phyloP scores from a whole-genome alignment of 2,113 vertebrate genomes.

The Nibea albiflora region DNA sequence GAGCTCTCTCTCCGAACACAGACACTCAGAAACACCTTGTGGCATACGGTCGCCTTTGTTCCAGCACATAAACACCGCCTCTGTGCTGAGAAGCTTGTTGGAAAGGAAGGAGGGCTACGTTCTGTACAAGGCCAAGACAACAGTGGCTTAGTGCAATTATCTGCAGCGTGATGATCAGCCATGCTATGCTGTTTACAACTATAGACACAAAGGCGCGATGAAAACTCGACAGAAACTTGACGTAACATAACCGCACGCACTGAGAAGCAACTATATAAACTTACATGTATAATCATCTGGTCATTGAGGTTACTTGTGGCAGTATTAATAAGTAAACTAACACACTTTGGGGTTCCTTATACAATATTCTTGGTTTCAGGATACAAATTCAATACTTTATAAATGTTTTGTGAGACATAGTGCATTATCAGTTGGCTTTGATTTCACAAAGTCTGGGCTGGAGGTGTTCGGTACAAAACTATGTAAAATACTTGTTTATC shows the following conservation, averaged over 20 bases:
- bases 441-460: slow-evolving; percentile 54
- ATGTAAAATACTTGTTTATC: slow-evolving; percentile 76
- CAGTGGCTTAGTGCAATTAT: slow-evolving; percentile 66
- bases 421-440: slow-evolving; percentile 39
- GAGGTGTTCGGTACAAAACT: slow-evolving; percentile 76
- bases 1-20: slow-evolving; percentile 53
- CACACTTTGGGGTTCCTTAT: slow-evolving; percentile 49
- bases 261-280: slow-evolving; percentile 46
- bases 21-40: slow-evolving; percentile 47
- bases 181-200: slow-evolving; percentile 60
- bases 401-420: slow-evolving; percentile 45
- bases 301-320: slow-evolving; percentile 64
- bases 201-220: slow-evolving; percentile 38
- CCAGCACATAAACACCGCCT: slow-evolving; percentile 25
- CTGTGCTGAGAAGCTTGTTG: slow-evolving; percentile 38
- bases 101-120: background rate
- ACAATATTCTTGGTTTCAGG: slow-evolving; percentile 42
- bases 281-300: slow-evolving; percentile 20
- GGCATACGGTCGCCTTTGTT: slow-evolving; percentile 36
- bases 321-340: slow-evolving; percentile 57
- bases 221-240: slow-evolving; percentile 29
- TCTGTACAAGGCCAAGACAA: slow-evolving; percentile 60
- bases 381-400: slow-evolving; percentile 61
- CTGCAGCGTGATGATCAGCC: slow-evolving; percentile 52
- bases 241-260: slow-evolving; percentile 38